These are phyloP conservation scores for Bujurquina vittata DNA, from an alignment of 2,113 vertebrate species.

Conservation along the genomic window DNA sequence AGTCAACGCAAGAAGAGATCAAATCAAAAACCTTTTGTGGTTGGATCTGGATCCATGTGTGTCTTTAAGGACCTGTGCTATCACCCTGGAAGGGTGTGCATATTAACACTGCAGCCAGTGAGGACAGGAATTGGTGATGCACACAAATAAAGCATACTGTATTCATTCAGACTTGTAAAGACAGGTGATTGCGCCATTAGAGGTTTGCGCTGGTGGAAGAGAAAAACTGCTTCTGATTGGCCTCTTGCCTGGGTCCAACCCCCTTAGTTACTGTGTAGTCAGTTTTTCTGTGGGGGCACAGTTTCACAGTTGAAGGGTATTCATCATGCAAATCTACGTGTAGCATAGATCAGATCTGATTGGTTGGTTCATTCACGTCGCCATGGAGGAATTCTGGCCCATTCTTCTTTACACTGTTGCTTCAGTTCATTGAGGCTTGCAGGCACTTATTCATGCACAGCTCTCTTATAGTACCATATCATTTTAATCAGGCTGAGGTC, in stretches of 20 bases:
- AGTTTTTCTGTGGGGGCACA: not conserved
- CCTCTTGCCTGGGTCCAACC: not conserved
- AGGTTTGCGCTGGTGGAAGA: not conserved
- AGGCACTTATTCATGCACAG: no score
- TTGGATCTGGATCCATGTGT: not conserved
- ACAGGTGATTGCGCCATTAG: not conserved
- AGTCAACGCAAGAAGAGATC: not conserved
- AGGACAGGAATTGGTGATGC: not conserved
- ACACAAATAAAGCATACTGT: not conserved
- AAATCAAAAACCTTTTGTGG: not conserved
- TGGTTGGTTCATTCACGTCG: not conserved
- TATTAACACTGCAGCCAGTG: not conserved
- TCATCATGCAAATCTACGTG: not conserved
- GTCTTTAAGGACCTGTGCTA: not conserved
- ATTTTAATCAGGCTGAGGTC: no score
- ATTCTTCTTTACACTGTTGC: no score
- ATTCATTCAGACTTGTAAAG: not conserved
- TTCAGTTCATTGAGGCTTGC: no score
- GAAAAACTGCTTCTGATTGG: slow-evolving; percentile 1
- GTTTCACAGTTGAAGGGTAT: not conserved
- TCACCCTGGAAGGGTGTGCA: not conserved
- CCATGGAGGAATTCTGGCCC: no score
- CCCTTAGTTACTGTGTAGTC: not conserved
- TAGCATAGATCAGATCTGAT: not conserved
- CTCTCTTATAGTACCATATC: no score